Evolutionary conservation across 2,113 vertebrate genomes (phyloP).

Genomic region (Paramisgurnus dabryanus): DNA sequence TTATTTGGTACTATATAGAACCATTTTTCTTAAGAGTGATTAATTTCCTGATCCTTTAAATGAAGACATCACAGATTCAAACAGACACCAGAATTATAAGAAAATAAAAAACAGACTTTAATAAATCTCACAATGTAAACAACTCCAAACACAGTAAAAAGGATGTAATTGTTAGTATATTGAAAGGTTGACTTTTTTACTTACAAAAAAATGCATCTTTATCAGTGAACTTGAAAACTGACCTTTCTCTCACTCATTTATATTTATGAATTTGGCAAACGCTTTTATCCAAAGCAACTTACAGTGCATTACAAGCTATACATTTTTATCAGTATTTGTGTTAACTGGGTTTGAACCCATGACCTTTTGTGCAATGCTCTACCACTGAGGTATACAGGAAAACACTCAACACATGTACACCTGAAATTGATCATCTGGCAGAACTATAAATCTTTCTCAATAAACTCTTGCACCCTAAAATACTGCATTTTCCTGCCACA

Average conservation of each 20-base stretch:
- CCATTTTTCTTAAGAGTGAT: too few relatives aligned
- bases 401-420: not conserved
- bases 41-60: too few relatives aligned
- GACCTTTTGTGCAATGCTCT: too few relatives aligned
- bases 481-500: not conserved
- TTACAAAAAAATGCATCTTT: conserved; percentile 13
- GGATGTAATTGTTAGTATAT: not conserved
- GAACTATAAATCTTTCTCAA: not conserved
- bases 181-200: conserved; percentile 30
- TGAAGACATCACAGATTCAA: not conserved
- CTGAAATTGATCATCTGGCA: conserved; percentile 1
- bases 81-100: not conserved
- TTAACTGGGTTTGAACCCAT: too few relatives aligned
- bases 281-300: too few relatives aligned
- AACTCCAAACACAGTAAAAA: not conserved
- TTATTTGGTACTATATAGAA: too few relatives aligned
- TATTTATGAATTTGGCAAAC: not conserved
- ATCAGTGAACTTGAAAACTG: not conserved
- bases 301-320: too few relatives aligned
- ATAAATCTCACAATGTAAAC: conserved; percentile 27
- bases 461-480: not conserved
- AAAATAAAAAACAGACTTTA: conserved; percentile 43
- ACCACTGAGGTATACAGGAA: too few relatives aligned
- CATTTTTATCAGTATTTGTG: too few relatives aligned
- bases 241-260: not conserved